A percentile compares a stretch with the other conserved stretches of the same genome.
Conservation (phyloP, 1,140 invertebrate genomes). For the Aradophagus sp. region DNA sequence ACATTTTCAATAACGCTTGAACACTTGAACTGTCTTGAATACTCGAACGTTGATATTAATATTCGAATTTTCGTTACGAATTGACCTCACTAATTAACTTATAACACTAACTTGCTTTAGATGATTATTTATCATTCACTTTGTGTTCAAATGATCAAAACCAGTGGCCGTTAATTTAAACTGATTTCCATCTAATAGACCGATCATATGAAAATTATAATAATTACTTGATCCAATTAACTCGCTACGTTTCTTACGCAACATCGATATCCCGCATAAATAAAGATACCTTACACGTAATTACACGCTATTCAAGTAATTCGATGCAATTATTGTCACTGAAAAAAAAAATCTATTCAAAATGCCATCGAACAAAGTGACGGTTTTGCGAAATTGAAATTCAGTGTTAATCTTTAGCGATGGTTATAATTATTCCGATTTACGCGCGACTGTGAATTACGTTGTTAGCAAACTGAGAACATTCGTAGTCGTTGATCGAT, state of each 20-base stretch:
- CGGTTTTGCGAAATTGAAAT: conserved; percentile 7
- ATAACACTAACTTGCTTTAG: too few species aligned
- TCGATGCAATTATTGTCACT: conserved; percentile 6
- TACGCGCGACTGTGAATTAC: too few species aligned
- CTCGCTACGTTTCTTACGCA: conserved; percentile 5
- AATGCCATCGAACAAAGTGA: conserved; percentile 5
- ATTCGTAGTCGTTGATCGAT: too few species aligned
- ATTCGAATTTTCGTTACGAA: too few species aligned
- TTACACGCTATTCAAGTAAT: conserved; percentile 4
- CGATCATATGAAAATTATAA: conserved; percentile 15
- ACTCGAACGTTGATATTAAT: too few species aligned
- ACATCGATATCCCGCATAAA: background rate
- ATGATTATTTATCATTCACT: background rate
- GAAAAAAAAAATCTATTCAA: conserved; percentile 4
- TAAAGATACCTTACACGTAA: background rate
- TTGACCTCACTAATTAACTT: too few species aligned
- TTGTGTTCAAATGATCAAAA: background rate
- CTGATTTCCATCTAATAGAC: conserved; percentile 3
- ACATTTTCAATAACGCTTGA: too few species aligned
- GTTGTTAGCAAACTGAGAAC: too few species aligned
- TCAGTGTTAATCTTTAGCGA: too few species aligned
- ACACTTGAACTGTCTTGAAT: too few species aligned
- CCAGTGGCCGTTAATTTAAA: conserved; percentile 3
- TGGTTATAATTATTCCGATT: too few species aligned
- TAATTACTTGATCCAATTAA: conserved; percentile 28